Conservation (phyloP, 2,113 vertebrate genomes). For the Mungos mungo region DNA sequence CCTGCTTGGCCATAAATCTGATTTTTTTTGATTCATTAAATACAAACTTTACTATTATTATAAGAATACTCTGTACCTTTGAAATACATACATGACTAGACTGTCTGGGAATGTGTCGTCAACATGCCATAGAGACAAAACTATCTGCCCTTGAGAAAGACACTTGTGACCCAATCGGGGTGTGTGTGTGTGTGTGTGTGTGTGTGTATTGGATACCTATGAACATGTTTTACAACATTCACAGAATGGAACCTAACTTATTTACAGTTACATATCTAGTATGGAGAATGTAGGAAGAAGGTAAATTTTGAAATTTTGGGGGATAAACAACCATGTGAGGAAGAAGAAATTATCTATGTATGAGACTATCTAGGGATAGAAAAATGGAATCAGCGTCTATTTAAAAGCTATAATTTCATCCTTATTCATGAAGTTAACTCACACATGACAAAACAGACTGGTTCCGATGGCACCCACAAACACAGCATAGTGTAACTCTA, state of each 20-base stretch:
- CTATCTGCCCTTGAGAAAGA: background rate
- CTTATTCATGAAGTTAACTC: conserved; percentile 1
- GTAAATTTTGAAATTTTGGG: background rate
- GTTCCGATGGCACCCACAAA: background rate
- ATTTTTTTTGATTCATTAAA: background rate
- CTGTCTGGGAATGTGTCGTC: background rate
- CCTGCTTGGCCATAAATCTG: background rate
- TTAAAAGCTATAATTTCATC: background rate
- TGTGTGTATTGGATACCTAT: background rate
- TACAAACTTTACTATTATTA: background rate
- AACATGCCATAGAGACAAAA: background rate
- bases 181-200: background rate
- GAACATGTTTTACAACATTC: background rate
- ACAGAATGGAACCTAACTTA: background rate
- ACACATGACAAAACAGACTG: background rate
- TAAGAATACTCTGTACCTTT: conserved; percentile 21
- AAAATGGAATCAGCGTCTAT: background rate
- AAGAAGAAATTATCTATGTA: background rate
- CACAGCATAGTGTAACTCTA: background rate
- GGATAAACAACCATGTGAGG: background rate
- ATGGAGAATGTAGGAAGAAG: background rate
- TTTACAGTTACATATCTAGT: background rate
- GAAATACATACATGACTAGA: background rate
- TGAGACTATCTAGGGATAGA: background rate
- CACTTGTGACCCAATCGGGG: background rate